Conservation (phyloP, 2,888 invertebrate genomes). For the Perizoma affinitatum region DNA sequence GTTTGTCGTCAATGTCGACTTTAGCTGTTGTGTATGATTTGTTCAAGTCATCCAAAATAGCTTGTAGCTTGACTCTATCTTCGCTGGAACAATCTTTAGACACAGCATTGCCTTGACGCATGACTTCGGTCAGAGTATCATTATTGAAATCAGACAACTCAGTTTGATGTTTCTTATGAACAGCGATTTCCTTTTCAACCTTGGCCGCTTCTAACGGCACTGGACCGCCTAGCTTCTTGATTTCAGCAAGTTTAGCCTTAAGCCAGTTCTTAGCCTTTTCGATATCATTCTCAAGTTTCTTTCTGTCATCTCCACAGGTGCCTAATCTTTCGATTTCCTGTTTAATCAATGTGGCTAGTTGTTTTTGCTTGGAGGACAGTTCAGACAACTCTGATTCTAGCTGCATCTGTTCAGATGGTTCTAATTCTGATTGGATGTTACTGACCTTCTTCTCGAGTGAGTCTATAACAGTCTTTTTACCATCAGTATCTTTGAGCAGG, state of each 20-base stretch:
- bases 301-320: slow-evolving; percentile 88
- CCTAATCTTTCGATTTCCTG: slow-evolving; percentile 89
- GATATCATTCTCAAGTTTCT: slow-evolving; percentile 90
- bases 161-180: slow-evolving; percentile 89
- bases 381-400: slow-evolving; percentile 89
- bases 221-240: slow-evolving; percentile 90
- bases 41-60: slow-evolving; percentile 87
- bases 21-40: slow-evolving; percentile 89
- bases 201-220: slow-evolving; percentile 91
- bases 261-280: slow-evolving; percentile 93
- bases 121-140: slow-evolving; percentile 88
- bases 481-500: slow-evolving; percentile 92
- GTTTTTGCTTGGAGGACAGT: slow-evolving; percentile 89
- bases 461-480: slow-evolving; percentile 92
- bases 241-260: slow-evolving; percentile 89
- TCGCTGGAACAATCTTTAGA: slow-evolving; percentile 92
- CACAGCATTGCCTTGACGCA: slow-evolving; percentile 90
- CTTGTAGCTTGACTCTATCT: slow-evolving; percentile 86
- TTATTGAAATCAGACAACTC: slow-evolving; percentile 92
- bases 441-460: slow-evolving; percentile 92
- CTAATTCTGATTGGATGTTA: slow-evolving; percentile 93
- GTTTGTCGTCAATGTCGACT: slow-evolving; percentile 89
- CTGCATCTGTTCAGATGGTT: slow-evolving; percentile 92
- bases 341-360: slow-evolving; percentile 88
- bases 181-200: slow-evolving; percentile 92